These are phyloP conservation scores for Tridacna gigas DNA, from an alignment of 2,888 invertebrate species.

Conservation along the genomic window DNA sequence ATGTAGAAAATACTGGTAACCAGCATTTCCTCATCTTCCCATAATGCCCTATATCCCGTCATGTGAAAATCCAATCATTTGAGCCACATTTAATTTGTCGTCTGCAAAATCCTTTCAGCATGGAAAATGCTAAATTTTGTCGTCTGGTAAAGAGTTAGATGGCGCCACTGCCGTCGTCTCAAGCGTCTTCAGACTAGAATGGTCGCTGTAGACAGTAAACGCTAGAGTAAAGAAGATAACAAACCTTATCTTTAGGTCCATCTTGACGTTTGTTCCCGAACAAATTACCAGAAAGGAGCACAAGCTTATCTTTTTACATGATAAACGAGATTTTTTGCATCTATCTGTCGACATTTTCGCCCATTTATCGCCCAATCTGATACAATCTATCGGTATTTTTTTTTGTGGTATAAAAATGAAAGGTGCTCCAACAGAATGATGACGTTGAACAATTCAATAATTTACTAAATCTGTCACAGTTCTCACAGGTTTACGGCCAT, in stretches of 20 bases:
- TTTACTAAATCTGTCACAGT: not conserved
- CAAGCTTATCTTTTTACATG: constrained; percentile 62
- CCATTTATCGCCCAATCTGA: constrained; percentile 55
- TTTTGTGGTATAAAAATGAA: constrained; percentile 47
- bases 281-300: constrained; percentile 61
- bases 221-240: constrained; percentile 56
- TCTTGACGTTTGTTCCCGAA: constrained; percentile 61
- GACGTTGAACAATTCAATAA: constrained; percentile 27
- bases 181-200: constrained; percentile 44
- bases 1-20: not conserved
- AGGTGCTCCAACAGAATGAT: constrained; percentile 41
- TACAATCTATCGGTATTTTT: constrained; percentile 34
- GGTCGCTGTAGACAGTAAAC: constrained; percentile 57
- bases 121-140: not conserved
- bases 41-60: not conserved
- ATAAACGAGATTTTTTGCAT: constrained; percentile 53
- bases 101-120: not conserved
- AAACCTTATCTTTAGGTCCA: constrained; percentile 47
- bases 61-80: not conserved
- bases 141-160: constrained; percentile 4
- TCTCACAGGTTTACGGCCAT: too few relatives aligned
- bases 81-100: not conserved
- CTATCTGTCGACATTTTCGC: constrained; percentile 51
- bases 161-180: constrained; percentile 58
- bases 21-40: not conserved